A percentile compares a stretch with the other conserved stretches of the same genome.
Conservation (phyloP, 2,797 vertebrate species). For the Semotilus atromaculatus region DNA sequence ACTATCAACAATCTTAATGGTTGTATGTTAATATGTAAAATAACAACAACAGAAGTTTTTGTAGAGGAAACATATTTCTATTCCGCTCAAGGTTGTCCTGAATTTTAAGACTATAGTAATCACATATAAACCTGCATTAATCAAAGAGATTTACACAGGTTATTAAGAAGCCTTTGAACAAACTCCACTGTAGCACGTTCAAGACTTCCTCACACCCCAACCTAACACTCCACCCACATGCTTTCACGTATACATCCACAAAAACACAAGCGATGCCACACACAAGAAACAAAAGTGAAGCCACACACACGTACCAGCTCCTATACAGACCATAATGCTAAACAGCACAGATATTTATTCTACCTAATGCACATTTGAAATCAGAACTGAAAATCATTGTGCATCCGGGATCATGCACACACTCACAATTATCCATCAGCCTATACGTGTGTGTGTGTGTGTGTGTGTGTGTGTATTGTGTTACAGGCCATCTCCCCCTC, state of each 20-base stretch:
- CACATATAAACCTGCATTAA: conserved; percentile 6
- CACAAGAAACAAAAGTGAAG: background rate
- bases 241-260: background rate
- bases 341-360: background rate
- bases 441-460: conserved; percentile 17
- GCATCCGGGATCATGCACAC: background rate
- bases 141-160: conserved; percentile 18
- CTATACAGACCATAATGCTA: background rate
- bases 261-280: background rate
- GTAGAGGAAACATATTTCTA: background rate
- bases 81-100: background rate
- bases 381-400: conserved; percentile 24
- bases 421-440: conserved; percentile 5
- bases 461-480: conserved; percentile 45
- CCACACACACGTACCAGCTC: too few species aligned
- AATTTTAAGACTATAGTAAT: background rate
- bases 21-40: conserved; percentile 2
- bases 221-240: conserved; percentile 43
- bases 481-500: conserved; percentile 47
- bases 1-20: background rate
- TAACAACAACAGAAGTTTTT: background rate
- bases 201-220: conserved; percentile 50
- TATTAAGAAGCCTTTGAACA: background rate
- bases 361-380: background rate
- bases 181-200: conserved; percentile 14